Conservation (phyloP, 2,113 vertebrate genomes). For the Anarhynchus alexandrinus region DNA sequence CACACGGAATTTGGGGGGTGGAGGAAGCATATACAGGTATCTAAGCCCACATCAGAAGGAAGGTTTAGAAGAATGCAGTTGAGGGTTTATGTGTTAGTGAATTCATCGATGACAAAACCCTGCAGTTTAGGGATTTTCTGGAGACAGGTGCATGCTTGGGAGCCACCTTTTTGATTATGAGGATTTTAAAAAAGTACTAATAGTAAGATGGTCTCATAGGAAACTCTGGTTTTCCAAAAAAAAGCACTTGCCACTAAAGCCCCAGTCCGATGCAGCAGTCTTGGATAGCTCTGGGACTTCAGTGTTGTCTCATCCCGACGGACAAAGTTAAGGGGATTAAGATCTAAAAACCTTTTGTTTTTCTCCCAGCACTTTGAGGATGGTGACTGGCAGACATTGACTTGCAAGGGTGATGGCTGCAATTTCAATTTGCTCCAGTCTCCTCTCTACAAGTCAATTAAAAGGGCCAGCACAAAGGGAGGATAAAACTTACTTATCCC, state of each 20-base stretch:
- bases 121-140: background rate
- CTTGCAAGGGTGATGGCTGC: background rate
- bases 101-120: background rate
- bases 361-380: background rate
- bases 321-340: background rate
- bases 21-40: background rate
- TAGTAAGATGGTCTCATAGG: background rate
- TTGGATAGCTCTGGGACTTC: background rate
- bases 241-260: background rate
- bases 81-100: background rate
- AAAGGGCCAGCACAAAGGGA: background rate
- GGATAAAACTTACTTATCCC: background rate
- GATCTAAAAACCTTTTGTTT: background rate
- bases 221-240: background rate
- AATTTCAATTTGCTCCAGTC: background rate
- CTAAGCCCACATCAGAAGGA: background rate
- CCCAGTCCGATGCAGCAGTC: background rate
- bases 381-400: background rate
- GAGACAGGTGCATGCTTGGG: background rate
- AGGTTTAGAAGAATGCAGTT: background rate
- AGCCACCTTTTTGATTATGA: background rate
- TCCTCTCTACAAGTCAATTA: background rate
- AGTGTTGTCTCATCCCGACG: background rate
- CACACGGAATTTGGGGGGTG: background rate
- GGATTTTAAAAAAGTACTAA: background rate